Percentiles rank a stretch among this genome's conserved stretches.
These are phyloP conservation scores for Euplagia quadripunctaria DNA, from an alignment of 2,888 invertebrate species.

Conservation along the genomic window DNA sequence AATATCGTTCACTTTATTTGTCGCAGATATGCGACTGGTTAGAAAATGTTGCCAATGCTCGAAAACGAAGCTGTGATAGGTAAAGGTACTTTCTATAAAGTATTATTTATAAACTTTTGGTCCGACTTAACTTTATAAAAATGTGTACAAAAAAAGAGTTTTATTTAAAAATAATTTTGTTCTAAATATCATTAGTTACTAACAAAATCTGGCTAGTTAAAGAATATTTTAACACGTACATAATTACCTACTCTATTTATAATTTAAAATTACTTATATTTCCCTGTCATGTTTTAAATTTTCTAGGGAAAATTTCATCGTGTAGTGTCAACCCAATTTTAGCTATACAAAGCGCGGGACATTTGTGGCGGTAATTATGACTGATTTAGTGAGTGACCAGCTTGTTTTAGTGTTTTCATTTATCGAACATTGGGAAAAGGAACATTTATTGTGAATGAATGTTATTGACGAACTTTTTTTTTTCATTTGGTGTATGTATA, in stretches of 20 bases:
- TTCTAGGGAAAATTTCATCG: background rate
- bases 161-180: too few relatives aligned
- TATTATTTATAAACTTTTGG: background rate
- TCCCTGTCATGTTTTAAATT: background rate
- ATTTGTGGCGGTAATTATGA: constrained; percentile 62
- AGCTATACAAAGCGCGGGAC: constrained; percentile 41
- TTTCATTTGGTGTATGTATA: background rate
- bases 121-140: background rate
- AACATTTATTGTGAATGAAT: background rate
- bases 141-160: background rate
- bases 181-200: too few relatives aligned
- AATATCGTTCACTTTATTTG: constrained; percentile 63
- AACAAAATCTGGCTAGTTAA: background rate
- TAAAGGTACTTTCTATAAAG: background rate
- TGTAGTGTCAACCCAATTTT: constrained; percentile 28
- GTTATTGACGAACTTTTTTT: background rate
- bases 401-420: constrained; percentile 43
- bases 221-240: background rate
- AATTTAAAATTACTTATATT: background rate
- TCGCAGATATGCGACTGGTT: constrained; percentile 31
- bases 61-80: background rate
- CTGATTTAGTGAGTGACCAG: constrained; percentile 57
- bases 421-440: background rate
- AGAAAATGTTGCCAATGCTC: constrained; percentile 31
- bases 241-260: background rate